Base-by-base conservation (phyloP, 2,113 vertebrate species). In the Tetraodon nigroviridis region DNA sequence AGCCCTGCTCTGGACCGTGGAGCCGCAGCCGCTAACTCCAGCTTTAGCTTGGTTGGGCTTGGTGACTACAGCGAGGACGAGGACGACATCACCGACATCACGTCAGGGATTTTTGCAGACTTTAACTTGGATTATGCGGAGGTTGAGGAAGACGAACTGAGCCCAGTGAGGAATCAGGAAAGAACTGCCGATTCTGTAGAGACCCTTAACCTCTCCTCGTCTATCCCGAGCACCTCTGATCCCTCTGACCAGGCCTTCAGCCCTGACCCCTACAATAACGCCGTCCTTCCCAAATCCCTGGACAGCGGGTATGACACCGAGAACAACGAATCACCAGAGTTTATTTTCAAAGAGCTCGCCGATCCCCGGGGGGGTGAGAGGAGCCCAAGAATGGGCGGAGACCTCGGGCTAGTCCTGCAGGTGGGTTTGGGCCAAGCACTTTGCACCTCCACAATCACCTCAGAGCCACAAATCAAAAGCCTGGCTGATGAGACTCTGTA, bases 301-400 rank as follows among this genome's bases (percentile, higher is more conserved):
- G 97, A 99, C 73, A 98, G 97, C 1, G 97, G 97, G 61, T 98
- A 98, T 1, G 96, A 97, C 85, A 99, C 97, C 0, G 95, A 99
- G 84, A 99, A 98, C 80, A 94, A 97, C 0, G 95, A 96, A 76
- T 98, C 95, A 11, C 97, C 97, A 0, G 95, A 97, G 81, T 95
- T 99, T 10, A 81, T 95, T 42, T 90, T 94, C 32, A 97, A 91
- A 79, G 95, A 98, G 52, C 89, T 92, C 0, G 91, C 89, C 0
- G 94, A 94, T 29, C 56, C 84, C 0, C 70, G 81, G 0, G 89
- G 55, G 37, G 58, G 49, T 67, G 71, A 82, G 21, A 76, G 66
- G 29, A 79, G 82, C 49, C 78, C 66, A 1, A 72, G 61, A 17
- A 51, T 82, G 27, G 76, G 62, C 2, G 71, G 71, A 47, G 87